Evolutionary conservation across 2,888 invertebrate genomes (phyloP).

Genomic region (Drosophila lutescens): DNA sequence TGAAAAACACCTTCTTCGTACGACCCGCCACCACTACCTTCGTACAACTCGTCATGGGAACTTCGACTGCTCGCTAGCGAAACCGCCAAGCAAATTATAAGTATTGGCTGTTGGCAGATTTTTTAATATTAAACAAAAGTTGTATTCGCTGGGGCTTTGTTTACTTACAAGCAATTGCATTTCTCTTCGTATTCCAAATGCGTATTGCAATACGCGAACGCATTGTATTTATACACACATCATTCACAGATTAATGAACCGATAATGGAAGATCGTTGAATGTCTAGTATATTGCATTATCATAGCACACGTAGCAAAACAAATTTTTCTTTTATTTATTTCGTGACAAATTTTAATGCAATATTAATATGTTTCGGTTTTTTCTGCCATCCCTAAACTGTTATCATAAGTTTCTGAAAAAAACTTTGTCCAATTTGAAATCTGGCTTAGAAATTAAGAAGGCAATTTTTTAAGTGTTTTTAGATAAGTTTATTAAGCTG

Average conservation of each 20-base stretch:
- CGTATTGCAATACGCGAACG: not conserved
- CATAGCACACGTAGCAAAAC: too few relatives aligned
- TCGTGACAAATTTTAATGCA: too few relatives aligned
- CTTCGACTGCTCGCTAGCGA: not conserved
- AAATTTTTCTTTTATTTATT: too few relatives aligned
- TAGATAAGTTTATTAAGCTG: too few relatives aligned
- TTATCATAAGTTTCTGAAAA: too few relatives aligned
- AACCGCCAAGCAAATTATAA: not conserved
- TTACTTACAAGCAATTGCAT: not conserved
- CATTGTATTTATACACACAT: not conserved
- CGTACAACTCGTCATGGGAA: not conserved
- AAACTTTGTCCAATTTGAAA: too few relatives aligned
- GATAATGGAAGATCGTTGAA: not conserved
- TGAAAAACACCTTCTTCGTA: not conserved
- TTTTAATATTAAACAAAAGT: not conserved
- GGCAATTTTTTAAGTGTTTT: not conserved
- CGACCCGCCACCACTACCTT: not conserved
- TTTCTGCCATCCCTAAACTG: too few relatives aligned
- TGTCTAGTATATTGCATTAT: not conserved
- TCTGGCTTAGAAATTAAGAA: not conserved
- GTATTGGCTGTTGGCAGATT: not conserved
- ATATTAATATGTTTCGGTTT: too few relatives aligned
- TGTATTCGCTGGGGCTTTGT: not conserved
- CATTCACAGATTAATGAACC: not conserved
- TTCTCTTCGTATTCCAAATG: not conserved